Conservation (phyloP, 92 coral and sea anemone species). For the Hydrozoanthus gracilis region DNA sequence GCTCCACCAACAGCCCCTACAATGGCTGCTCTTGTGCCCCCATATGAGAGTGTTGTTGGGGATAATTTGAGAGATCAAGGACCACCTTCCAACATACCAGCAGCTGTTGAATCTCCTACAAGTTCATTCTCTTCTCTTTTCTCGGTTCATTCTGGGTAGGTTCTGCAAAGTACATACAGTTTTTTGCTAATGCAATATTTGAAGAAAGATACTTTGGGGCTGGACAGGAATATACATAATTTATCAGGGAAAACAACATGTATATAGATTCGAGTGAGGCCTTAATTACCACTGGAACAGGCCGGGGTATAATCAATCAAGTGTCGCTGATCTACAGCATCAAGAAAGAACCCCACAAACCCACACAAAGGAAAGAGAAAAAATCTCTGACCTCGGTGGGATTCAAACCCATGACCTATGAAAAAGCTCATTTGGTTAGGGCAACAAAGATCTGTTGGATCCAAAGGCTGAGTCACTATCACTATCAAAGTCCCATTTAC, state of each 20-base stretch:
- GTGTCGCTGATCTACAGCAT: neutral
- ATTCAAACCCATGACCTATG: too few relatives aligned
- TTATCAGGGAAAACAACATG: neutral
- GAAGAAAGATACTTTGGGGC: neutral
- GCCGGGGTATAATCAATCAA: neutral
- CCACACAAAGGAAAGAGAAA: too few relatives aligned
- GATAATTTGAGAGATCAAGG: conserved; percentile 69
- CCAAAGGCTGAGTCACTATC: too few relatives aligned
- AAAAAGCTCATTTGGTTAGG: too few relatives aligned
- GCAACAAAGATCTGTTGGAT: too few relatives aligned
- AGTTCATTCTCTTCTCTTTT: conserved; percentile 47
- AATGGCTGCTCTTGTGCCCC: neutral
- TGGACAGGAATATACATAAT: too few relatives aligned
- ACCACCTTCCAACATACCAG: conserved; percentile 23
- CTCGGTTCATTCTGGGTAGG: conserved; percentile 61
- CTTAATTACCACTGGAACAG: neutral
- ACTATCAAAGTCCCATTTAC: too few relatives aligned
- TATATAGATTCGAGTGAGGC: neutral
- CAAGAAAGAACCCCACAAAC: too few relatives aligned
- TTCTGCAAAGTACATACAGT: neutral
- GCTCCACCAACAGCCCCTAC: conserved; percentile 59
- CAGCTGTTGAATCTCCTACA: neutral
- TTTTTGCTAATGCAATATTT: neutral
- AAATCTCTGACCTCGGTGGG: too few relatives aligned
- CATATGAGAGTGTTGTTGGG: conserved; percentile 36